These are phyloP conservation scores for Lamellibrachia columna DNA, from an alignment of 2,888 invertebrate genomes.

Conservation along the genomic window DNA sequence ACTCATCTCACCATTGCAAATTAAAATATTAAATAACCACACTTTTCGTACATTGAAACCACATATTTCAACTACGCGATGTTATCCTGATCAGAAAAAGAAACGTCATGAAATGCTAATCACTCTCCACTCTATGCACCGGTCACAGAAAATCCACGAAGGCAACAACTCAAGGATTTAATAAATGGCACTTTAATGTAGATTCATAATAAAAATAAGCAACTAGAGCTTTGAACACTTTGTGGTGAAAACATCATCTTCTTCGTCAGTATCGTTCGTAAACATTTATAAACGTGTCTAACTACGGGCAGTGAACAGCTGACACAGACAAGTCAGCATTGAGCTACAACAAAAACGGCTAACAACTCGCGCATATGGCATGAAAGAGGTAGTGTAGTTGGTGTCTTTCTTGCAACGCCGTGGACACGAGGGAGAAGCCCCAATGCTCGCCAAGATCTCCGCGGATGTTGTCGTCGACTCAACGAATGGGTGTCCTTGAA, in stretches of 20 bases:
- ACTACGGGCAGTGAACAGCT: neutral
- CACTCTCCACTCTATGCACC: neutral
- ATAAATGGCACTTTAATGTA: slow-evolving; percentile 12
- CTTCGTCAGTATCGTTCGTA: slow-evolving; percentile 1
- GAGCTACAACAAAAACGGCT: neutral
- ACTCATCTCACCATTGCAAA: too few relatives aligned
- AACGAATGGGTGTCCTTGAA: neutral
- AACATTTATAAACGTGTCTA: neutral
- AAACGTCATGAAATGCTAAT: too few relatives aligned
- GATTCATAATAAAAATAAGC: slow-evolving; percentile 4
- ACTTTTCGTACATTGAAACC: too few relatives aligned
- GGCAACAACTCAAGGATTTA: neutral
- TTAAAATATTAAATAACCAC: too few relatives aligned
- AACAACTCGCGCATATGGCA: slow-evolving; percentile 9
- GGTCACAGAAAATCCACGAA: neutral
- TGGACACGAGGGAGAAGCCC: neutral
- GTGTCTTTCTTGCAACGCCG: neutral
- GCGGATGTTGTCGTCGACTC: neutral
- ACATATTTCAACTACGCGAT: too few relatives aligned
- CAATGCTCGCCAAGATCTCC: neutral
- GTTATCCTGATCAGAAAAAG: too few relatives aligned
- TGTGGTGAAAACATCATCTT: slow-evolving; percentile 11
- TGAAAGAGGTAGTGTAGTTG: neutral
- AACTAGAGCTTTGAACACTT: slow-evolving; percentile 16
- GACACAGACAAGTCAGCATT: neutral